Base-by-base conservation (phyloP, 2,797 vertebrate species). In the Sebastes hubbsi region DNA sequence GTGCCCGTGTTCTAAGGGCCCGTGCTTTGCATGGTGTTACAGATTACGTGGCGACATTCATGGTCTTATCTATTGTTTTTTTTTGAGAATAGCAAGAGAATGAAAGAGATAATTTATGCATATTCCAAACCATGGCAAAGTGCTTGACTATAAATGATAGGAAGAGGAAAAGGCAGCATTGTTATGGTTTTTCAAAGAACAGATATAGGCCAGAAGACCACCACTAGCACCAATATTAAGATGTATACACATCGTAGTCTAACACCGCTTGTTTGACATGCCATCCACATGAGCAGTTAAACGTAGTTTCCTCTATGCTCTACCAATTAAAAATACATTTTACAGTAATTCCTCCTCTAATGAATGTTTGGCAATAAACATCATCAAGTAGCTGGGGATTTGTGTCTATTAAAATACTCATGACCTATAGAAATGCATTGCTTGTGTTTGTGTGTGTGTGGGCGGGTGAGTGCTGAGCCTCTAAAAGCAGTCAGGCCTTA, bases 401-500 rank as follows among this genome's bases (percentile, higher is more conserved):
- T 70, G 71, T 52, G 25, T 36, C 18, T 11, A 60, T 72, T 42
- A 58, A 78, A 52, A 73, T 24, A 55, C 14, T 69, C 65, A 77
- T 72, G 54, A 42, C 49, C 62, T 78, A 72, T 36, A 60, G 65
- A 78, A 65, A 70, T 27, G 25, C 84, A 65, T 52, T 22, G 25
- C 1, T n/a, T 61, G 56, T 65, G 30, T 75, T 25, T 84, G 74
- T 70, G 61, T 78, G 66, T 64, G 59, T 73, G 38, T 66, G 72
- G 65, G 4, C 54, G 36, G 14, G 75, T 81, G 74, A 67, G 32
- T 86, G 87, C 78, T 91, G 89, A 91, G 89, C 85, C 80, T 86
- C 68, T 82, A 85, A 91, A 90, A 91, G 83, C 83, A 72, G 74
- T 68, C 76, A 32, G 76, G 81, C 85, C 73, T 90, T 93, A 93